These are phyloP conservation scores for Echinops telfairi DNA, from an alignment of 2,113 vertebrate genomes.

Conservation along the genomic window DNA sequence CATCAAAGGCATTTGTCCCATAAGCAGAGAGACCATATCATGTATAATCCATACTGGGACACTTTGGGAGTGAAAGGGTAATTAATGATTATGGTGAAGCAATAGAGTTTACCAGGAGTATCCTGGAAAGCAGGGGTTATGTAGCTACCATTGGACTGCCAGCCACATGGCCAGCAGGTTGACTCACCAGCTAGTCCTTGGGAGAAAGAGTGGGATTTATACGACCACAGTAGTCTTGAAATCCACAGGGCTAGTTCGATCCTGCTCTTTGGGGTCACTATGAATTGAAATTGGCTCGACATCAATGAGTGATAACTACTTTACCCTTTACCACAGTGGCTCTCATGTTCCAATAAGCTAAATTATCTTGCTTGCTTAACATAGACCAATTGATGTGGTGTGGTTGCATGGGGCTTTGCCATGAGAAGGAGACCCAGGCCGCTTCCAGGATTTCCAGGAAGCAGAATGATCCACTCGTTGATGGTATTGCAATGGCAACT, in stretches of 20 bases:
- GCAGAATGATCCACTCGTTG: not conserved
- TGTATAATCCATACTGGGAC: not conserved
- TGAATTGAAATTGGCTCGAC: too few species aligned
- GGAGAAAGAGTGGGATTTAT: too few species aligned
- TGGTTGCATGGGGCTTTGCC: not conserved
- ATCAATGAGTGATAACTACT: too few species aligned
- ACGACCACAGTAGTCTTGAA: too few species aligned
- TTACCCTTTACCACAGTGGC: not conserved
- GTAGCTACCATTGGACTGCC: too few species aligned
- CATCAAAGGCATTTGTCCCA: not conserved
- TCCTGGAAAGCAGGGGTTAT: not conserved
- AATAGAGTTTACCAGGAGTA: not conserved
- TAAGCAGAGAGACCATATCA: not conserved
- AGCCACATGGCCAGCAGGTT: too few species aligned
- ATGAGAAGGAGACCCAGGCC: not conserved
- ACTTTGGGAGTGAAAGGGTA: not conserved
- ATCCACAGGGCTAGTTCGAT: too few species aligned
- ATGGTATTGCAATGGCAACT: not conserved
- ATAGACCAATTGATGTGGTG: not conserved
- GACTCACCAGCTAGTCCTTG: too few species aligned
- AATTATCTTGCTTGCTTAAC: slow-evolving; percentile 3
- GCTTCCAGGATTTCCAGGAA: not conserved
- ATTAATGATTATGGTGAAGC: not conserved
- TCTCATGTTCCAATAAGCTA: not conserved
- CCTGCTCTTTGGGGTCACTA: too few species aligned